phyloP scores from a whole-genome alignment of 2,888 invertebrate species.

The Drosophila leonis region DNA sequence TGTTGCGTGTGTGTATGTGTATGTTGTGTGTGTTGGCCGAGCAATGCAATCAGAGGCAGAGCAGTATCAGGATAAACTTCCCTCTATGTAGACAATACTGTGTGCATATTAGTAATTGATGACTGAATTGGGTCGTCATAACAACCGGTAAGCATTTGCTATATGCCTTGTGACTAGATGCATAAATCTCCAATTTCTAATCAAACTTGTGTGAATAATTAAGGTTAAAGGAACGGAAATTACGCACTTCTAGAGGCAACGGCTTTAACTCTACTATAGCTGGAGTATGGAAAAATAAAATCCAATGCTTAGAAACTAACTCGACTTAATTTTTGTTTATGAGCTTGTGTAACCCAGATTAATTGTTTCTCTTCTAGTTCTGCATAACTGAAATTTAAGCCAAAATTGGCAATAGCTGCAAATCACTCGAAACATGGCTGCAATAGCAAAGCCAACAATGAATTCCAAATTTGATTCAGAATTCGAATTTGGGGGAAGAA shows the following conservation, averaged over 20 bases:
- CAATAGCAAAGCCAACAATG: slow-evolving; percentile 33
- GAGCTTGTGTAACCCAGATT: not conserved
- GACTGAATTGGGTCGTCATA: slow-evolving; percentile 35
- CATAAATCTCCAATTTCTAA: slow-evolving; percentile 42
- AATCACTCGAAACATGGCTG: slow-evolving; percentile 15
- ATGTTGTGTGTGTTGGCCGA: not conserved
- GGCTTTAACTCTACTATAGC: not conserved
- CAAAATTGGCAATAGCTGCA: slow-evolving; percentile 3
- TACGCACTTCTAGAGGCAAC: not conserved
- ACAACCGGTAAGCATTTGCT: slow-evolving; percentile 10
- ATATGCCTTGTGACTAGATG: not conserved
- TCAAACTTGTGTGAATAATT: slow-evolving; percentile 50
- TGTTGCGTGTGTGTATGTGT: not conserved
- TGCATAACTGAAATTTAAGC: not conserved
- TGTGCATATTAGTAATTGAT: slow-evolving; percentile 51
- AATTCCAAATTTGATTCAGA: slow-evolving; percentile 13
- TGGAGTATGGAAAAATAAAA: not conserved
- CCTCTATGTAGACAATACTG: slow-evolving; percentile 15
- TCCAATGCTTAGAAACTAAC: not conserved
- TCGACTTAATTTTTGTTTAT: not conserved
- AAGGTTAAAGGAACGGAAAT: slow-evolving; percentile 32
- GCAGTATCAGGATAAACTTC: not conserved
- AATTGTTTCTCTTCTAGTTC: not conserved
- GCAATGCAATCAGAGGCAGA: slow-evolving; percentile 13
- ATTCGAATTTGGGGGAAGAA: not conserved